A percentile compares a stretch with the other conserved stretches of the same genome.
Evolutionary conservation across 2,113 vertebrate species (phyloP).

Genomic region (Riparia riparia): DNA sequence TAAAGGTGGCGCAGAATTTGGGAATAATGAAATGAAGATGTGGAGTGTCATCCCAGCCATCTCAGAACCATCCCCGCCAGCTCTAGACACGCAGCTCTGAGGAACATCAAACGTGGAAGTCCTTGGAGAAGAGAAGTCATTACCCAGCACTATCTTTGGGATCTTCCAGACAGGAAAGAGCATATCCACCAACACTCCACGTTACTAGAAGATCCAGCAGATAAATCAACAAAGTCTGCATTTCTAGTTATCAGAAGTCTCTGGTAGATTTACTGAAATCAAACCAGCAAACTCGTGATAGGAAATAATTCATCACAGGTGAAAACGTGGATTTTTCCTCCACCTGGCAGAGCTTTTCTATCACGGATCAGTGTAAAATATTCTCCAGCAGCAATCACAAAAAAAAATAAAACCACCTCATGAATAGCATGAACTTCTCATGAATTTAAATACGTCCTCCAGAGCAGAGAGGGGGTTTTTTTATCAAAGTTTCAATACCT

Average conservation of each 20-base stretch:
- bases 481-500: constrained; percentile 49
- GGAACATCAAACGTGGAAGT: neutral
- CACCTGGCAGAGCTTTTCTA: neutral
- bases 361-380: neutral
- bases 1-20: neutral
- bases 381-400: neutral
- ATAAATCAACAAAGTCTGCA: neutral
- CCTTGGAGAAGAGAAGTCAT: neutral
- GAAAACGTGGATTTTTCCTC: neutral
- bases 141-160: neutral
- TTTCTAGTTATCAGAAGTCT: neutral
- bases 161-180: constrained; percentile 39
- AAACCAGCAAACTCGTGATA: neutral
- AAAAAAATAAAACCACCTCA: neutral
- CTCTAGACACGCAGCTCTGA: neutral
- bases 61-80: neutral
- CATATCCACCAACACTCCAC: neutral
- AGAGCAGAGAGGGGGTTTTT: neutral
- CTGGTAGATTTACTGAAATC: neutral
- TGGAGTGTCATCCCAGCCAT: neutral
- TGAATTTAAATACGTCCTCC: neutral
- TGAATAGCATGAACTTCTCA: neutral
- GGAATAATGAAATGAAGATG: neutral
- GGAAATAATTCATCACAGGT: neutral
- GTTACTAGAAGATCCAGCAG: neutral